Percentiles rank a stretch among this genome's conserved stretches.
These are phyloP conservation scores for Otus sunia DNA, from an alignment of 2,113 vertebrate genomes.

Conservation along the genomic window DNA sequence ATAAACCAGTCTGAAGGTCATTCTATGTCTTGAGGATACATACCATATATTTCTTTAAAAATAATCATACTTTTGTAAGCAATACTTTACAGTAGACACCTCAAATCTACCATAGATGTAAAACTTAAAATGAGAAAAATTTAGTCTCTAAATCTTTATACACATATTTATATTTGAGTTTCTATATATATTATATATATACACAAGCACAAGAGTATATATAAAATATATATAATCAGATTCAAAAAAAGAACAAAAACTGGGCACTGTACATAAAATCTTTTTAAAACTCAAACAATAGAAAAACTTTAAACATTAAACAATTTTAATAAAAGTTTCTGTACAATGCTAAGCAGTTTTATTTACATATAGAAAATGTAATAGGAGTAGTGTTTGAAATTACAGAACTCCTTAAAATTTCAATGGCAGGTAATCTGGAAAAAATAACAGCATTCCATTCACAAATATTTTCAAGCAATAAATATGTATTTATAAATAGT, in stretches of 20 bases:
- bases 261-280: constrained; percentile 83
- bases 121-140: constrained; percentile 84
- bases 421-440: constrained; percentile 98
- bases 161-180: constrained; percentile 81
- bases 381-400: constrained; percentile 92
- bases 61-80: constrained; percentile 84
- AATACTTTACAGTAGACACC: constrained; percentile 87
- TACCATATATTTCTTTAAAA: constrained; percentile 87
- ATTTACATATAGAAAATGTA: constrained; percentile 99
- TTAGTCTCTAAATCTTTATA: constrained; percentile 82
- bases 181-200: constrained; percentile 86
- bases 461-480: constrained; percentile 99
- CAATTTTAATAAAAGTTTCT: constrained; percentile 92
- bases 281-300: constrained; percentile 88
- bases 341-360: constrained; percentile 96
- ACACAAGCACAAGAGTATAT: constrained; percentile 80
- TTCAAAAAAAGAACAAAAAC: constrained; percentile 82
- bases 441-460: constrained; percentile 99
- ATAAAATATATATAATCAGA: constrained; percentile 87
- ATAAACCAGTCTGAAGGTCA: constrained; percentile 83
- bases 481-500: constrained; percentile 99
- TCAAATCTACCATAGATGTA: constrained; percentile 85
- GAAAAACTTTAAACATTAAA: constrained; percentile 96
- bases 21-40: constrained; percentile 82
- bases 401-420: constrained; percentile 97